Conservation (phyloP, 2,888 invertebrate species). For the Rhabditoides inermis region DNA sequence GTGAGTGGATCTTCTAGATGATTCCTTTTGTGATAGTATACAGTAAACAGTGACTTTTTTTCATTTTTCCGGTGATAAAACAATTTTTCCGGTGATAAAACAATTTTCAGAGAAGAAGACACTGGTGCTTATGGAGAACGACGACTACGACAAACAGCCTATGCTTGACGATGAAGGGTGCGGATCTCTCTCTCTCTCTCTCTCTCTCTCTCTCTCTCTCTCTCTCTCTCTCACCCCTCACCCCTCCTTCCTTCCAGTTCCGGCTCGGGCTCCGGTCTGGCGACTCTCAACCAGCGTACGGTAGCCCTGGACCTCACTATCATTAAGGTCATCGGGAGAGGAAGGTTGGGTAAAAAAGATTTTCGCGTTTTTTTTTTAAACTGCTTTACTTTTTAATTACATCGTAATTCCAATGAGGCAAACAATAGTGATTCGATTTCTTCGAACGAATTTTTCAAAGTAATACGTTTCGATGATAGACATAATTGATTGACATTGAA, state of each 20-base stretch:
- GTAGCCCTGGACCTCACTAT: slow-evolving; percentile 42
- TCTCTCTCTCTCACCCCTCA: background rate
- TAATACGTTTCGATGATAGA: no score
- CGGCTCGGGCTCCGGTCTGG: slow-evolving; percentile 33
- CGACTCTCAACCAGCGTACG: slow-evolving; percentile 40
- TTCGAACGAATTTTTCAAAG: no score
- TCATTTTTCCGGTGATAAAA: no score
- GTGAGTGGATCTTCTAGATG: no score
- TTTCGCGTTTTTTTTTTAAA: no score
- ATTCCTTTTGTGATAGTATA: no score
- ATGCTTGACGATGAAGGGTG: background rate
- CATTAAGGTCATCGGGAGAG: slow-evolving; percentile 34
- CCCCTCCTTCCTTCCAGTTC: slow-evolving; percentile 15
- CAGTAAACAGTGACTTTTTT: no score
- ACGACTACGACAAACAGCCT: background rate
- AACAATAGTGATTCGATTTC: no score
- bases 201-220: background rate
- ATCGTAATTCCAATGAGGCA: no score
- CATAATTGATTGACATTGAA: no score
- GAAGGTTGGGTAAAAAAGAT: slow-evolving; percentile 14
- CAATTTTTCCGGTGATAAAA: no score
- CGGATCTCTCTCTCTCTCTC: background rate
- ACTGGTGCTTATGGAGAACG: background rate
- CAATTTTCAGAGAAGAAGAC: background rate
- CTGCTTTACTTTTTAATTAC: no score